phyloP scores from a whole-genome alignment of 2,113 vertebrate species.

The Dasyornis broadbenti region DNA sequence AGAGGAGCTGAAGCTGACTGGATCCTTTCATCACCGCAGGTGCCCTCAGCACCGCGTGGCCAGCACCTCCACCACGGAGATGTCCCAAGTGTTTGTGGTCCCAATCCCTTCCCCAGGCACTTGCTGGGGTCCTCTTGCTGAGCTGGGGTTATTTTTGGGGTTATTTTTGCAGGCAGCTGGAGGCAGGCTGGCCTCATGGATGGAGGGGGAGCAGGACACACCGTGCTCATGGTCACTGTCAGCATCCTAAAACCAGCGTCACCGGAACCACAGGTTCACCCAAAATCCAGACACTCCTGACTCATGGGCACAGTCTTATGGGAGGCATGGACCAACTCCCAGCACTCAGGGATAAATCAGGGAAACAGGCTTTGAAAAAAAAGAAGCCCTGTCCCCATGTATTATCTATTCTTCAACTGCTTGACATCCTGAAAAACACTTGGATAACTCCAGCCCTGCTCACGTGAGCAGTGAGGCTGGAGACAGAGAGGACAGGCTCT shows the following conservation, averaged over 20 bases:
- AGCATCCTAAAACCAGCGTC: fast-evolving
- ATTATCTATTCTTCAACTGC: background rate
- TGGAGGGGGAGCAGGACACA: background rate
- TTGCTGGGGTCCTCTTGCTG: background rate
- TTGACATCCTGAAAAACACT: background rate
- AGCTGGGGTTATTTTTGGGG: background rate
- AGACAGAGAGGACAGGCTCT: background rate
- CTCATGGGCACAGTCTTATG: fast-evolving
- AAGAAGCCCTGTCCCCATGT: fast-evolving
- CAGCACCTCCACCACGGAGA: fast-evolving
- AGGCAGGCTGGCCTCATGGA: background rate
- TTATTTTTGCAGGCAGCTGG: background rate
- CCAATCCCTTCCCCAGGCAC: background rate
- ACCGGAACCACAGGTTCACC: background rate
- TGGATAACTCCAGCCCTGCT: background rate
- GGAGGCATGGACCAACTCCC: background rate
- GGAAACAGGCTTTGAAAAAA: background rate
- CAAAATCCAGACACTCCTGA: background rate
- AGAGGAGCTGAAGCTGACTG: background rate
- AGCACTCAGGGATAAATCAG: background rate
- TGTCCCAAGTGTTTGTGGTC: background rate
- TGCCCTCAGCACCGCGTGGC: background rate
- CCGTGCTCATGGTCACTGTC: fast-evolving
- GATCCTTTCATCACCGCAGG: background rate
- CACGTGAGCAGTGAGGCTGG: background rate